Conservation (phyloP, 2,888 invertebrate genomes). For the Diaphora mendica region DNA sequence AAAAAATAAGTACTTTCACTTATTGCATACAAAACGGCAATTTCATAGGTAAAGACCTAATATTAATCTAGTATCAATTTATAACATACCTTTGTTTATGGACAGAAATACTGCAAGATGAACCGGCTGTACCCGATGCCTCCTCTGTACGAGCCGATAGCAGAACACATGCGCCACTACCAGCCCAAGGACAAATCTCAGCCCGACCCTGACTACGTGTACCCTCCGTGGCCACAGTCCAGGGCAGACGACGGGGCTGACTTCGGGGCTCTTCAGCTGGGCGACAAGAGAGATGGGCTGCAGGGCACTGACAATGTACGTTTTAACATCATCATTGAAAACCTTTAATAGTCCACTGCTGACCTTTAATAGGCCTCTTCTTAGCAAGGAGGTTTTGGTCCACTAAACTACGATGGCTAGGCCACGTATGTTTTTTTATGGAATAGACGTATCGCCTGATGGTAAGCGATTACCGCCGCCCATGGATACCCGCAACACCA, state of each 20-base stretch:
- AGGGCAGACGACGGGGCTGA: neutral
- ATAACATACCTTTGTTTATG: neutral
- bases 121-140: slow-evolving; percentile 76
- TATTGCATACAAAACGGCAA: too few relatives aligned
- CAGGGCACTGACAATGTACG: slow-evolving; percentile 34
- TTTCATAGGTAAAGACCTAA: too few relatives aligned
- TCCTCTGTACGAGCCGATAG: slow-evolving; percentile 62
- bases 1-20: too few relatives aligned
- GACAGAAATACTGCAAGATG: slow-evolving; percentile 74
- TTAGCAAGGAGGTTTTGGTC: too few relatives aligned
- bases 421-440: too few relatives aligned
- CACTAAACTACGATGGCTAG: too few relatives aligned
- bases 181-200: slow-evolving; percentile 61
- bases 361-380: too few relatives aligned
- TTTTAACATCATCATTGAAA: neutral
- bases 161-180: slow-evolving; percentile 68
- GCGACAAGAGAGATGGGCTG: slow-evolving; percentile 45
- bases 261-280: neutral
- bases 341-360: too few relatives aligned
- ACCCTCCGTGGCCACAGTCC: slow-evolving; percentile 42
- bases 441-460: too few relatives aligned
- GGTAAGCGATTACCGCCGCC: too few relatives aligned
- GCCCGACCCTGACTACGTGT: slow-evolving; percentile 56
- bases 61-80: neutral
- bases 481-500: too few relatives aligned